Evolutionary conservation across 1,140 invertebrate species (phyloP).

Genomic region (Matsumurasca onukii): DNA sequence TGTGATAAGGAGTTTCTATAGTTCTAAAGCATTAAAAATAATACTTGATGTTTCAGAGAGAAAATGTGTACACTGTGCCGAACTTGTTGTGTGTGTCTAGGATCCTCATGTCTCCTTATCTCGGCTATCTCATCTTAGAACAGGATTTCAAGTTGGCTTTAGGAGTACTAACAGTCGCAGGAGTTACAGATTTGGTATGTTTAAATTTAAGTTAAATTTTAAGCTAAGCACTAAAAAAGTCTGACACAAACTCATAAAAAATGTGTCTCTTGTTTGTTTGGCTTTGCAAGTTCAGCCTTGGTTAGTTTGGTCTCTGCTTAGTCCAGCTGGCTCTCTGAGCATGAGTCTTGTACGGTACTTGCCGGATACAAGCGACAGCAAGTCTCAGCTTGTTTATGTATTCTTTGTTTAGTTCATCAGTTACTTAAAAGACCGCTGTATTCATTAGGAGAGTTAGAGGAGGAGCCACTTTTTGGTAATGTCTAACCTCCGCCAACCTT

Average conservation of each 20-base stretch:
- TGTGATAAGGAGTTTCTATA: too few relatives aligned
- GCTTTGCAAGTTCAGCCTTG: not conserved
- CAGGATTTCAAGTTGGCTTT: constrained; percentile 72
- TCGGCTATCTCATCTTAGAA: constrained; percentile 80
- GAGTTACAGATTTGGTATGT: constrained; percentile 81
- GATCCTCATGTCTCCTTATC: constrained; percentile 80
- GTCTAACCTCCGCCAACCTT: too few relatives aligned
- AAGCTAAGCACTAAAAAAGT: not conserved
- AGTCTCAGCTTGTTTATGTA: too few relatives aligned
- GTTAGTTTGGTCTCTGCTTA: too few relatives aligned
- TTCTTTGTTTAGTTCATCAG: too few relatives aligned
- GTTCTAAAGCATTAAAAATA: too few relatives aligned
- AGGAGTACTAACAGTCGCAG: constrained; percentile 73
- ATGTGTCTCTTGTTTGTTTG: not conserved
- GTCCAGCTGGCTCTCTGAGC: too few relatives aligned
- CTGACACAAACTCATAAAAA: not conserved
- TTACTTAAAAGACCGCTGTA: too few relatives aligned
- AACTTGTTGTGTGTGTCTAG: constrained; percentile 84
- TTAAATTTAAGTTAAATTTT: not conserved
- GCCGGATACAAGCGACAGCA: not conserved
- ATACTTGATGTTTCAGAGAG: constrained; percentile 66
- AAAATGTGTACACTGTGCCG: constrained; percentile 92
- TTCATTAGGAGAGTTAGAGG: too few relatives aligned
- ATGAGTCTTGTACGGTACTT: not conserved
- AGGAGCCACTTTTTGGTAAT: too few relatives aligned